Evolutionary conservation across 2,797 vertebrate species (phyloP), one percentile per base, ranked within the genome.

Genomic region (Odontamblyopus lacepedii): DNA sequence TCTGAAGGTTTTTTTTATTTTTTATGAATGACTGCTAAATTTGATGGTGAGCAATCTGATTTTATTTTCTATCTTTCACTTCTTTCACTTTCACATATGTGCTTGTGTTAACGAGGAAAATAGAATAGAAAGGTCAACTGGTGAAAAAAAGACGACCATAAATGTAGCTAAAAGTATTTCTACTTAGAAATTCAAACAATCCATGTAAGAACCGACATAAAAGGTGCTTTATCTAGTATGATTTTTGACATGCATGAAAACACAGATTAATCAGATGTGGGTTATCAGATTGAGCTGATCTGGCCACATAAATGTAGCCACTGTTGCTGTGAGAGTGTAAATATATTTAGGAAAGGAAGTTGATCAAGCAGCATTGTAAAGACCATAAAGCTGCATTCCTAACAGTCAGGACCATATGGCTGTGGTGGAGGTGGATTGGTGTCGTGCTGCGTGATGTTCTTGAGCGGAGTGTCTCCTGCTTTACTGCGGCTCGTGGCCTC

Each of bases 321-420:
- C 26, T 26, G 56, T 59, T 56, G 2, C 26, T 59, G 26, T 59
- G 12, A 27, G 23, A 13, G 26, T 19, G 16, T 38, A 8, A 18
- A 62, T 19, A 64, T 26, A 13, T 64, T 44, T 64, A 6, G 12
- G 7, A 64, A 64, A 44, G 63, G 38, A 23, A 23, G 9, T 66
- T 51, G 64, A 32, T n/a, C 32, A 56, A 76, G 11, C 51, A 82
- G 65, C 66, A 73, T 38, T 63, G 73, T 27, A 77, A 69, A 53
- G 76, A 83, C 48, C 67, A 75, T 67, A 62, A 71, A 80, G 63
- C 44, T 48, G 13, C 71, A 59, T 79, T 75, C 70, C 80, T 13
- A 81, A 83, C 79, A 78, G 69, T 79, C 61, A 44, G 70, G 80
- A 62, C 82, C 91, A 92, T 92, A 91, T 92, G 91, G 90, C 63